These are phyloP conservation scores for Dicrostonyx torquatus DNA, from an alignment of 2,797 vertebrate species.

Conservation along the genomic window DNA sequence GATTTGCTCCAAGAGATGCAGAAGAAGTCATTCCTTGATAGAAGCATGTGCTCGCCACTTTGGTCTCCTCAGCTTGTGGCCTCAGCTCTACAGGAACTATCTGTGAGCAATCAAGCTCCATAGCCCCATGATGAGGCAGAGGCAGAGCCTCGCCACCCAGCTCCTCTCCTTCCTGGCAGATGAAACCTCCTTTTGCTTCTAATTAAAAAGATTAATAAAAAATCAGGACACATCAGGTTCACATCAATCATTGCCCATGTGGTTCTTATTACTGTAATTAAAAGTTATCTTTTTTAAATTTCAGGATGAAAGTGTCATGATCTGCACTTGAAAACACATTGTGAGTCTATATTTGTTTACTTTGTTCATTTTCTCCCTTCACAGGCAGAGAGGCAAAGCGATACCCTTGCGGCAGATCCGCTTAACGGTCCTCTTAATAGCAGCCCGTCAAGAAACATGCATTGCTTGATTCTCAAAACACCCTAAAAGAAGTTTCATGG, in stretches of 20 bases:
- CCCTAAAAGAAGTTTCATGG: conserved; percentile 71
- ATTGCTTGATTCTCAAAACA: conserved; percentile 70
- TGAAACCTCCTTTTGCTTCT: conserved; percentile 91
- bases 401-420: conserved; percentile 70
- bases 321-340: conserved; percentile 89
- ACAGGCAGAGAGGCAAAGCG: conserved; percentile 75
- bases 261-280: conserved; percentile 89
- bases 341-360: conserved; percentile 82
- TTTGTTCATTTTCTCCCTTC: conserved; percentile 72
- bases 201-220: conserved; percentile 90
- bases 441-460: conserved; percentile 75
- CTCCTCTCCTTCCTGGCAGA: conserved; percentile 89
- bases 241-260: conserved; percentile 88
- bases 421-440: conserved; percentile 76
- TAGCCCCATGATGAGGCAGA: conserved; percentile 87
- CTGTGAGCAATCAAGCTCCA: conserved; percentile 86
- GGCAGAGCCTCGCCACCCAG: conserved; percentile 84
- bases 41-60: conserved; percentile 53
- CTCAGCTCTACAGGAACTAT: conserved; percentile 86
- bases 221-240: conserved; percentile 86
- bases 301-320: conserved; percentile 85
- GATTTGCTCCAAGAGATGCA: conserved; percentile 18
- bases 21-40: conserved; percentile 54
- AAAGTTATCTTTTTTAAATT: conserved; percentile 88
- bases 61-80: conserved; percentile 82